Evolutionary conservation across 2,888 invertebrate genomes (phyloP), one percentile per base, ranked within the genome.

Genomic region (Clepsis dumicolana): DNA sequence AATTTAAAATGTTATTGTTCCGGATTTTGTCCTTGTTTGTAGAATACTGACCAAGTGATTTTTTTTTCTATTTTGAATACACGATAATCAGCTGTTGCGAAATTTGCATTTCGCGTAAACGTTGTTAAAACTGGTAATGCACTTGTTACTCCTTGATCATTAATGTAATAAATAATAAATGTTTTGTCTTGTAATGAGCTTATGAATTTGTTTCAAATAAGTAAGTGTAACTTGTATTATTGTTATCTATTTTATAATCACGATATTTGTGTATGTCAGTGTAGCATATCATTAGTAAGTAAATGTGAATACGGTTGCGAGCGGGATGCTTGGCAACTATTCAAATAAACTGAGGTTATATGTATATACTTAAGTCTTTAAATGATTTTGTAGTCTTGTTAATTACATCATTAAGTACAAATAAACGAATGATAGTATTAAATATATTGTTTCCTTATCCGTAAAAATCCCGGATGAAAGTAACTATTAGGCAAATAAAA

Each of bases 361-460:
- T 67, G 56, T 67, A n/a, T n/a, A n/a, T n/a, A n/a, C n/a, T n/a
- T n/a, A n/a, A 67, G 62, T 67, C 57, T 63, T 53, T 53, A 60
- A n/a, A 35, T 44, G 52, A 60, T 1, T n/a, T 50, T 25, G 32
- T 21, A 21, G 18, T 50, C 16, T 29, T 57, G 52, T 67, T 56
- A 61, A 21, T 29, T 38, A 14, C 48, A 38, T 54, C 38, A 70
- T 69, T n/a, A 66, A 57, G 62, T 67, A 67, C 52, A 61, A 70
- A 66, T 70, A 67, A 57, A 67, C 24, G 16, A 35, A 66, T 44
- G 10, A 56, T 38, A 63, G 48, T 52, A 67, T 63, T 63, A 63
- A 10, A 25, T 16, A 21, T 25, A 10, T 35, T 2, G 48, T 62
- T 50, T 67, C 8, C 18, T 52, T 63, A 1, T 32, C 57, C 2